These are phyloP conservation scores for Pterophyllum scalare DNA, from an alignment of 2,113 vertebrate species.

Conservation along the genomic window DNA sequence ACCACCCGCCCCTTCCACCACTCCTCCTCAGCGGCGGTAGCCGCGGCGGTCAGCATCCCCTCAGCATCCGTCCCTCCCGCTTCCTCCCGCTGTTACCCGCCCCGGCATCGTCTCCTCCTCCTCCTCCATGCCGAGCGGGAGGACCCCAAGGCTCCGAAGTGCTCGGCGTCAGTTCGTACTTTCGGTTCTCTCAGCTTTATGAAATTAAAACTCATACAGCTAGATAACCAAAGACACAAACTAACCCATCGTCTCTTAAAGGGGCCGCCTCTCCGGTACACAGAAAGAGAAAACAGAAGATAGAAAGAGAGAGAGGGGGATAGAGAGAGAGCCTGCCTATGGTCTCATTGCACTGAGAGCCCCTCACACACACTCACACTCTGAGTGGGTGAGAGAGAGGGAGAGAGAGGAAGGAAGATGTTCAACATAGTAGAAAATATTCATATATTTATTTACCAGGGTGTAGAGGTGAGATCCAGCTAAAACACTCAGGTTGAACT, in stretches of 20 bases:
- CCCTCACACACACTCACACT: constrained; percentile 30
- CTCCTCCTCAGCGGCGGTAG: constrained; percentile 21
- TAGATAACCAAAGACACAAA: constrained; percentile 99
- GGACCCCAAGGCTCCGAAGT: constrained; percentile 70
- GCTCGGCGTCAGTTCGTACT: constrained; percentile 87
- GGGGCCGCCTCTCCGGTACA: constrained; percentile 72
- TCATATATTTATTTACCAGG: background rate
- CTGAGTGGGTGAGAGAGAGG: constrained; percentile 8
- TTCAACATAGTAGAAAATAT: constrained; percentile 2
- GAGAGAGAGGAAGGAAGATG: constrained; percentile 11
- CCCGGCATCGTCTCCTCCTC: constrained; percentile 40
- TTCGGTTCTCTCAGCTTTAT: constrained; percentile 99
- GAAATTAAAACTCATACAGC: constrained; percentile 99
- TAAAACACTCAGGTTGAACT: background rate
- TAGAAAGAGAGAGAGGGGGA: constrained; percentile 2
- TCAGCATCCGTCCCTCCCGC: constrained; percentile 58
- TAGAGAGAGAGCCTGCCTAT: constrained; percentile 27
- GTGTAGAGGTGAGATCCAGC: background rate
- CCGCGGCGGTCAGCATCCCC: constrained; percentile 56
- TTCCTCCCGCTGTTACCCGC: constrained; percentile 33
- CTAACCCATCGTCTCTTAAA: constrained; percentile 86
- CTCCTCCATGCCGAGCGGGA: constrained; percentile 43
- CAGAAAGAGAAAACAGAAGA: constrained; percentile 34
- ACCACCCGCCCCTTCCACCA: constrained; percentile 17
- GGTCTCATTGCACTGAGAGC: constrained; percentile 64